A percentile compares a stretch with the other conserved stretches of the same genome.
Evolutionary conservation across 2,797 vertebrate species (phyloP).

Genomic region (Lepidocolaptes lacrymiger): DNA sequence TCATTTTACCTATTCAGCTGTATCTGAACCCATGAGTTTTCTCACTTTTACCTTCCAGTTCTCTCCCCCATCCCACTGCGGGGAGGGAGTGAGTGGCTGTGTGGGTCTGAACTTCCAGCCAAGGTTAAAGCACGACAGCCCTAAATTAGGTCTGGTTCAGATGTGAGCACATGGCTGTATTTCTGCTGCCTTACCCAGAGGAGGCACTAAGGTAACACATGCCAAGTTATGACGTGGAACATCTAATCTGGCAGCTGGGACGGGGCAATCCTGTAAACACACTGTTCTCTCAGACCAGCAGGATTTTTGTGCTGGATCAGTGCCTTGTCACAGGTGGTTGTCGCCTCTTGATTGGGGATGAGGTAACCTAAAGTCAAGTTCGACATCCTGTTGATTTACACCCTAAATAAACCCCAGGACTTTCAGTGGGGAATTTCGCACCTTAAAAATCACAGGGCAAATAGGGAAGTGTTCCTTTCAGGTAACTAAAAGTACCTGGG

Average conservation of each 20-base stretch:
- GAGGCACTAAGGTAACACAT: neutral
- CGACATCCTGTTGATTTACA: neutral
- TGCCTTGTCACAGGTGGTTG: neutral
- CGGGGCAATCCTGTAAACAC: neutral
- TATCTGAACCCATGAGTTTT: neutral
- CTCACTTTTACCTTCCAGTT: neutral
- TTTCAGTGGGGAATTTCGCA: neutral
- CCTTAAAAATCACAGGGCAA: neutral
- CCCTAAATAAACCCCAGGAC: neutral
- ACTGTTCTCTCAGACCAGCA: neutral
- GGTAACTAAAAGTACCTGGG: neutral
- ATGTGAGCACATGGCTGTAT: neutral
- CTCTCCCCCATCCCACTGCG: neutral
- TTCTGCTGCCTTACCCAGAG: neutral
- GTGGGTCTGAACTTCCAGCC: neutral
- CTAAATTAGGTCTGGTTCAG: neutral
- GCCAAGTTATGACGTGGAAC: neutral
- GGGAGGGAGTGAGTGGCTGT: fast-evolving
- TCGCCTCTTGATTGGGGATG: neutral
- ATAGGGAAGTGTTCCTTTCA: neutral
- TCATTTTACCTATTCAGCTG: neutral
- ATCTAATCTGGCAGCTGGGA: neutral
- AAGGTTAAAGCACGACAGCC: neutral
- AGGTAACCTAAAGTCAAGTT: neutral
- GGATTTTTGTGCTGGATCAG: neutral